These are phyloP conservation scores for Coendou prehensilis DNA, from an alignment of 2,797 vertebrate species.

Conservation along the genomic window DNA sequence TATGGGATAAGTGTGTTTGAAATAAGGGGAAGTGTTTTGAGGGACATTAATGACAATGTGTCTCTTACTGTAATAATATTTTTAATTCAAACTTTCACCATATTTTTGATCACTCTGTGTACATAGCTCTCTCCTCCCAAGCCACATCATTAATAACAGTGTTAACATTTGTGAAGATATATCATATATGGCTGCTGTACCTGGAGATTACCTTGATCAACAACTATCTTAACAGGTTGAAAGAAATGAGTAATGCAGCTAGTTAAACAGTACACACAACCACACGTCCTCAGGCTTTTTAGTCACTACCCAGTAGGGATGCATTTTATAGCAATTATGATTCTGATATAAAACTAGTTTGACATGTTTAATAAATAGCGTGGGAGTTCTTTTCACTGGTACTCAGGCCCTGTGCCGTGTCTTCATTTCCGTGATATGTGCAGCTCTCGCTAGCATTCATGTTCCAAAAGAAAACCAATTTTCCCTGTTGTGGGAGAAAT, in stretches of 20 bases:
- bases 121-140: background rate
- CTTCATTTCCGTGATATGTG: slow-evolving; percentile 48
- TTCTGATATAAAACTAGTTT: slow-evolving; percentile 54
- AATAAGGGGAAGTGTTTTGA: background rate
- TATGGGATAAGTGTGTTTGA: background rate
- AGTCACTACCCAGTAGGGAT: slow-evolving; percentile 20
- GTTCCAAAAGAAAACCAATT: slow-evolving; percentile 65
- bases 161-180: background rate
- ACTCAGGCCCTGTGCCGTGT: background rate
- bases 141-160: too few relatives aligned
- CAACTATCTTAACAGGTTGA: background rate
- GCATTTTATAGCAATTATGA: slow-evolving; percentile 48
- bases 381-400: slow-evolving; percentile 35
- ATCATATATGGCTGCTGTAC: background rate
- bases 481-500: slow-evolving; percentile 39
- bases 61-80: background rate
- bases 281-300: slow-evolving; percentile 22
- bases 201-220: slow-evolving; percentile 22
- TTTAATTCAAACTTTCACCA: background rate
- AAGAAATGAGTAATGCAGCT: background rate
- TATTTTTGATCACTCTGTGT: background rate
- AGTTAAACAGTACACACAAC: background rate
- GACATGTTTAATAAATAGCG: slow-evolving; percentile 45
- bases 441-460: background rate
- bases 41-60: background rate